Base-by-base conservation (phyloP, 2,888 invertebrate genomes). In the Schizotus pectinicornis region DNA sequence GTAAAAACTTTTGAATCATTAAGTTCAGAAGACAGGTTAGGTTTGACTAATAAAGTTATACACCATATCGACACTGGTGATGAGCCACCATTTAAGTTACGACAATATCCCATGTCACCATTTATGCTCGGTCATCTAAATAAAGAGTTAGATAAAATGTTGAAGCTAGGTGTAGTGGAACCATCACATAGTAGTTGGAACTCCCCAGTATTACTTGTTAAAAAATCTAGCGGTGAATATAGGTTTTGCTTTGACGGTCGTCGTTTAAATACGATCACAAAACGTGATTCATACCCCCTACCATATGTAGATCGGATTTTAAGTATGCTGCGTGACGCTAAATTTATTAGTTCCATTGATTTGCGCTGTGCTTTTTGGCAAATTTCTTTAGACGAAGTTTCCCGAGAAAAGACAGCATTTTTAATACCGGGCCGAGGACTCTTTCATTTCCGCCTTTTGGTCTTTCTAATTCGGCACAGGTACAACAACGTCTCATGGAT, bases 351-450 rank as follows among this genome's bases (percentile, higher is more conserved):
- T 9, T 39, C 53, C 2, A 9, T 68, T 0, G 66, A 67, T 49
- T 7, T 68, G 13, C 58, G 48, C 0, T 46, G 42, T 2, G 65
- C 65, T n/a, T 69, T 67, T 22, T 67, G 64, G 67, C 64, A 67
- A 22, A 51, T 67, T 0, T 62, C 64, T 0, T 36, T 69, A 1
- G 35, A 56, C 6, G 36, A 42, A 6, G 36, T 41, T 0, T 65
- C 61, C 0, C 8, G 50, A 1, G 45, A 57, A 33, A 56, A 56
- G 33, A 56, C 56, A 36, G 36, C n/a, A n/a, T n/a, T n/a, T n/a
- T n/a, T n/a, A n/a, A n/a, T n/a, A n/a, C n/a, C n/a, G n/a, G n/a
- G n/a, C n/a, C n/a, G n/a, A n/a, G n/a, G n/a, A n/a, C n/a, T n/a
- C n/a, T n/a, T n/a, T n/a, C n/a, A n/a, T n/a, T n/a, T n/a, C n/a